These are phyloP conservation scores for Ageneiosus marmoratus DNA, from an alignment of 2,113 vertebrate species.

Conservation along the genomic window DNA sequence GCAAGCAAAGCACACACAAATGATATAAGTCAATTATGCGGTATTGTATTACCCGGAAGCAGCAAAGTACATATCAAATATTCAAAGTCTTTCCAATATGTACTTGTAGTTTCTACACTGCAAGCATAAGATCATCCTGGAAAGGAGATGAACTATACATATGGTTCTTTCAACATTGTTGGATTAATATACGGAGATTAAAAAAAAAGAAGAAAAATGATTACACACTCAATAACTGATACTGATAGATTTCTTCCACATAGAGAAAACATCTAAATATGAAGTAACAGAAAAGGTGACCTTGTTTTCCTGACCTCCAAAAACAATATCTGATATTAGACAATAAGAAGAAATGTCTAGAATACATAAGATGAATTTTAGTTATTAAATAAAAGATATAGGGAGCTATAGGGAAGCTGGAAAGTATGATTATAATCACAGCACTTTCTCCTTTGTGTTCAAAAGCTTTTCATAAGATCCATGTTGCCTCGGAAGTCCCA, in stretches of 20 bases:
- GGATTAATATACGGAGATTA: neutral
- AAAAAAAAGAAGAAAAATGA: neutral
- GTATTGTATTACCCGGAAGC: neutral
- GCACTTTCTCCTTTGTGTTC: neutral
- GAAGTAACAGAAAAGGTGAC: neutral
- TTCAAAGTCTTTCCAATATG: neutral
- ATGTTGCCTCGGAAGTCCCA: neutral
- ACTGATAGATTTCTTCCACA: neutral
- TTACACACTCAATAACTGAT: neutral
- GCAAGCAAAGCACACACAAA: conserved; percentile 26
- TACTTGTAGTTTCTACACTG: neutral
- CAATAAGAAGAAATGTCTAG: too few species aligned
- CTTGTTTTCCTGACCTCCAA: neutral
- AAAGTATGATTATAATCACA: neutral
- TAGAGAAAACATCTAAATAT: neutral
- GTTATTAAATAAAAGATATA: neutral
- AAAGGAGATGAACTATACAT: neutral
- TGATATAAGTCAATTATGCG: conserved; percentile 36
- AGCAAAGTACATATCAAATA: conserved; percentile 6
- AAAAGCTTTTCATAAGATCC: conserved; percentile 6
- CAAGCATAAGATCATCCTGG: neutral
- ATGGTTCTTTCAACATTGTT: neutral
- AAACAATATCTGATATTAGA: neutral
- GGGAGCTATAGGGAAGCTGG: too few species aligned
- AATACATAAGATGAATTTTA: neutral